A percentile compares a stretch with the other conserved stretches of the same genome.
Conservation (phyloP, 2,797 vertebrate species). For the Pangasius mekongensis region DNA sequence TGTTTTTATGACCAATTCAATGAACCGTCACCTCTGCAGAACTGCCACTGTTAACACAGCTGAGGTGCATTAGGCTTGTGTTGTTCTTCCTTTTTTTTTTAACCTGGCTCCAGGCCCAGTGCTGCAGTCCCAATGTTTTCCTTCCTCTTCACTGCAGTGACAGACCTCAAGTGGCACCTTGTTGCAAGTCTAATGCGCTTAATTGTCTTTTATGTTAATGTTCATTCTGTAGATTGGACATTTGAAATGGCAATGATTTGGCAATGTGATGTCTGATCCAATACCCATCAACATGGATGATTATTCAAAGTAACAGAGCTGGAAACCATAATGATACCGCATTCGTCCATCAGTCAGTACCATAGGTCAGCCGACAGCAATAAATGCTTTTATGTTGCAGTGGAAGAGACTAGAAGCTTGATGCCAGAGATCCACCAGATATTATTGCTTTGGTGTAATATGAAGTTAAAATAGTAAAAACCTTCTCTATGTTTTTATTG, state of each 20-base stretch:
- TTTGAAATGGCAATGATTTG: constrained; percentile 51
- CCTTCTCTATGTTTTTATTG: neutral
- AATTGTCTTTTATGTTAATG: constrained; percentile 55
- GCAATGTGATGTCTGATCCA: constrained; percentile 49
- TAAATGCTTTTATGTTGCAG: neutral
- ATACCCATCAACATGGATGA: constrained; percentile 29
- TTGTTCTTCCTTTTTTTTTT: constrained; percentile 66
- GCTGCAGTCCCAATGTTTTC: constrained; percentile 58
- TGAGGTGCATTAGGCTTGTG: constrained; percentile 74
- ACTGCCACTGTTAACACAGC: constrained; percentile 78
- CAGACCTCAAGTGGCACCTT: constrained; percentile 48
- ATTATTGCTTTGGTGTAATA: neutral
- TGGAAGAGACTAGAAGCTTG: neutral
- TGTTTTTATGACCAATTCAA: constrained; percentile 75
- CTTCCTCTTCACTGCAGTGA: constrained; percentile 52
- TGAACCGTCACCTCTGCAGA: constrained; percentile 70
- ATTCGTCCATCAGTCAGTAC: neutral
- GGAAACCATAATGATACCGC: constrained; percentile 43
- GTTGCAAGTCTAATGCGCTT: constrained; percentile 42
- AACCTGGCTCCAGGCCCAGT: constrained; percentile 68
- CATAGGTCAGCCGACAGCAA: neutral
- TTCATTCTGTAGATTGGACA: constrained; percentile 50
- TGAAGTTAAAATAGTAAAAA: constrained; percentile 5
- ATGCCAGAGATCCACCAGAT: neutral
- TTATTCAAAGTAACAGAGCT: constrained; percentile 42